Base-by-base conservation (phyloP, 2,113 vertebrate species). In the Cyanoramphus novaezelandiae region DNA sequence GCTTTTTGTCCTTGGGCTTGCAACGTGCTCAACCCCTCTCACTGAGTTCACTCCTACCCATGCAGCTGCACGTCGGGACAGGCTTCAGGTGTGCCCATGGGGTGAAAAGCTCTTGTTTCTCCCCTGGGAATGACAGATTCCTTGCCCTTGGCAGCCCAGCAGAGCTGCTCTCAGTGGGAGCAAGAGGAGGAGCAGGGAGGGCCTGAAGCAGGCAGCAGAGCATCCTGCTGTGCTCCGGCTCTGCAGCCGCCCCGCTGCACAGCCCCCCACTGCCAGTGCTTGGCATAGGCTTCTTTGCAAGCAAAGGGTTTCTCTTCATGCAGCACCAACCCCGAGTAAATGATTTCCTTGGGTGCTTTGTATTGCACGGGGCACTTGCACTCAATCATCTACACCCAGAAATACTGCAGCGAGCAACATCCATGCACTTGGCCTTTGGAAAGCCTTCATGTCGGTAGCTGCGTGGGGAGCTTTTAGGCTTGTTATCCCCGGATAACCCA, bases 11-110 rank as follows among this genome's bases (percentile, higher is more conserved):
- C 90, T 93, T 80, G 85, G 17, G 4, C 57, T 87, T 68, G 60
- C 52, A 14, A 1, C 0, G 1, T 39, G 47, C 79, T 72, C 4
- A 1, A 50, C 53, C 11, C 43, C 4, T 68, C 44, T 79, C 4
- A 0, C 41, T 1, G 41, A 19, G 31, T 12, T 44, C 29, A 3
- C 3, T 1, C 3, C 0, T 27, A 17, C 17, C 52, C 12, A 2
- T 35, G 63, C 29, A 57, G 63, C 69, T 62, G 3, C 47, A 17
- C 0, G 31, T 69, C 3, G 0, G 16, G 53, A 31, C 49, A 37
- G 17, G 47, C 44, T 31, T 47, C 3, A 8, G 41, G 46, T 90
- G 46, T 25, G 28, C 27, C 47, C 3, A 1, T 21, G 18, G 70
- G 47, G 39, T 17, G 49, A 44, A 47, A 64, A 55, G 15, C n/a